These are phyloP conservation scores for Hippolais icterina DNA, from an alignment of 2,113 vertebrate genomes.

Conservation along the genomic window DNA sequence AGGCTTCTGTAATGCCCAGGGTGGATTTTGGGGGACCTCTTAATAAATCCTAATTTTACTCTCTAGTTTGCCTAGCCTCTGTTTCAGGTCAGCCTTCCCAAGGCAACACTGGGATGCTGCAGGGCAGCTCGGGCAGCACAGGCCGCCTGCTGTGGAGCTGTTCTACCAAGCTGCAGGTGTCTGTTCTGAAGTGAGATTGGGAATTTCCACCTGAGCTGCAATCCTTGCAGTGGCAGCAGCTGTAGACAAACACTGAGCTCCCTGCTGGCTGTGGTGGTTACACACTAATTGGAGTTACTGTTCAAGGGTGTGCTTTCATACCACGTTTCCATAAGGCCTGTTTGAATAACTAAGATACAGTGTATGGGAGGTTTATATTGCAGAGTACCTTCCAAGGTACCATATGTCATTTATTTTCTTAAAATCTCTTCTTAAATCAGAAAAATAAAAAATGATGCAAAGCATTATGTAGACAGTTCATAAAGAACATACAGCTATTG, in stretches of 20 bases:
- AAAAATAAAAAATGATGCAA: background rate
- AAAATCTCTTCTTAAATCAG: background rate
- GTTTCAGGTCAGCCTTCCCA: too few relatives aligned
- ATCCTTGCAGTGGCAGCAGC: background rate
- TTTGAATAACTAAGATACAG: background rate
- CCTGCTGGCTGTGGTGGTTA: background rate
- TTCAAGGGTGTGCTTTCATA: background rate
- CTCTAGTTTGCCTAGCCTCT: too few relatives aligned
- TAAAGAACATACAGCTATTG: background rate
- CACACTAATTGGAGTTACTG: background rate
- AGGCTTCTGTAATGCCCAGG: too few relatives aligned
- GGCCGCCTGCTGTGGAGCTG: background rate
- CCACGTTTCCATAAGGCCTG: background rate
- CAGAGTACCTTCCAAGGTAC: background rate
- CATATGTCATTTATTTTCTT: accelerated
- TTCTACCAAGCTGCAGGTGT: background rate
- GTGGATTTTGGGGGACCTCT: too few relatives aligned
- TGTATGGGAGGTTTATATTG: background rate
- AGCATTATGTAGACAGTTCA: background rate
- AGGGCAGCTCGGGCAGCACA: background rate
- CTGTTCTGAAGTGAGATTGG: accelerated
- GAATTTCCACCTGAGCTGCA: background rate
- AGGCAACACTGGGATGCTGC: background rate
- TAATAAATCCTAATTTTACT: too few relatives aligned
- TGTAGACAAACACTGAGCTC: background rate